Evolutionary conservation across 1,140 invertebrate species (phyloP), one percentile per base, ranked within the genome.

Genomic region (Frieseomelitta varia): DNA sequence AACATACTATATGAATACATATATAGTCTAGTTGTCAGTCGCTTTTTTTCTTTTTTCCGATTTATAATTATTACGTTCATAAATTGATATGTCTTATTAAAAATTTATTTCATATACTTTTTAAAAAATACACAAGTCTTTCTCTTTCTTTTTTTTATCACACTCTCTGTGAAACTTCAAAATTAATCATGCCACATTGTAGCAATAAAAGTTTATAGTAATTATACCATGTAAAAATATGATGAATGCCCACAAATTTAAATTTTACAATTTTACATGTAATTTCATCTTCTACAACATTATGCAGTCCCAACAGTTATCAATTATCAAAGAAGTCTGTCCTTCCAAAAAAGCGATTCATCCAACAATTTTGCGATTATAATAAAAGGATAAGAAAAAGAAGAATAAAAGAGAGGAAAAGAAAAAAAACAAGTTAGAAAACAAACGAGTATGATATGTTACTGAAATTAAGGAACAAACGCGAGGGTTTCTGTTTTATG

Each of bases 1-100:
- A 87, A 82, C 58, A 80, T 85, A 71, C 58, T 76, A 72, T 39
- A 71, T 81, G 51, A 80, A 69, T 80, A 63, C 39, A 47, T 75
- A 88, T 81, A 55, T 89, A 84, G 72, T 69, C 65, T 85, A 87
- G 74, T 71, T 85, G 84, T 81, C 53, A 58, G 83, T 84, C 68
- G 69, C 80, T 87, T 84, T 56, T 8, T 81, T 68, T 85, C 67
- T 77, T 80, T 61, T 39, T 34, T 77, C 24, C 34, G 27, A 75
- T 72, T 63, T 11, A 10, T 67, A 24, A 84, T 56, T 17, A 63
- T 67, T 2, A 73, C 51, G 65, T 74, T 85, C 34, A 19, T 69
- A 24, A 61, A 76, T n/a, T 24, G 27, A 73, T 73, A 76, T 21
- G 10, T 39, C 30, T 80, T 56, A 58, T 53, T 19, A 55, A 58